Base-by-base conservation (phyloP, 2,888 invertebrate genomes). In the Sussaba pulchella region DNA sequence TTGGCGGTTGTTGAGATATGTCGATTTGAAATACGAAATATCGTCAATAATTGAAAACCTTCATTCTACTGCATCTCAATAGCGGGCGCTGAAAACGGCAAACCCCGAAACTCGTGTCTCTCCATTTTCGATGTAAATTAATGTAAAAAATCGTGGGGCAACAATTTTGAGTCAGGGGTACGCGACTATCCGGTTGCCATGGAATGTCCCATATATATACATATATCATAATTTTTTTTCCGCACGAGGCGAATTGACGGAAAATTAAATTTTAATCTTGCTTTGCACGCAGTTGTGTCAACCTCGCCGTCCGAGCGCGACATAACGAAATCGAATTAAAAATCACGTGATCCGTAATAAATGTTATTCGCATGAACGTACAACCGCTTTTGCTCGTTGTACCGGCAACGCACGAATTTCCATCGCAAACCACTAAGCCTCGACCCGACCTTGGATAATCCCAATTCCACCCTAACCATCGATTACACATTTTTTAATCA, bases 201-300 rank as follows among this genome's bases (percentile, higher is more conserved):
- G 57, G 31, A 12, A 57, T 31, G n/a, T n/a, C n/a, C n/a, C n/a
- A 57, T 31, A 31, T 31, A 31, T 31, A 31, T 31, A 31, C 6
- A 31, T 31, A 36, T 64, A 50, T 50, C 10, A 36, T 39, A 36
- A 39, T 41, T 41, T 21, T 0, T 47, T 63, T 72, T 63, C 43
- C 45, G 17, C 52, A 76, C 72, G 76, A 72, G 47, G 43, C 54
- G 76, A 80, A 80, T 72, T 54, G 80, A 71, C 67, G 80, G 66
- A 80, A 76, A 67, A 80, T 80, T 72, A 39, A 72, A 67, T 43
- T 61, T 57, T 75, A 47, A 72, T 67, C 41, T 52, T 61, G 54
- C 43, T 47, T n/a, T 12, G 24, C 24, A 73, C 47, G 26, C 36
- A n/a, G 17, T 2, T 17, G 17, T 19, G 26, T 31, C 19, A 41